Evolutionary conservation across 2,113 vertebrate species (phyloP), one percentile per base, ranked within the genome.

Genomic region (Psittacula cyanocephala): DNA sequence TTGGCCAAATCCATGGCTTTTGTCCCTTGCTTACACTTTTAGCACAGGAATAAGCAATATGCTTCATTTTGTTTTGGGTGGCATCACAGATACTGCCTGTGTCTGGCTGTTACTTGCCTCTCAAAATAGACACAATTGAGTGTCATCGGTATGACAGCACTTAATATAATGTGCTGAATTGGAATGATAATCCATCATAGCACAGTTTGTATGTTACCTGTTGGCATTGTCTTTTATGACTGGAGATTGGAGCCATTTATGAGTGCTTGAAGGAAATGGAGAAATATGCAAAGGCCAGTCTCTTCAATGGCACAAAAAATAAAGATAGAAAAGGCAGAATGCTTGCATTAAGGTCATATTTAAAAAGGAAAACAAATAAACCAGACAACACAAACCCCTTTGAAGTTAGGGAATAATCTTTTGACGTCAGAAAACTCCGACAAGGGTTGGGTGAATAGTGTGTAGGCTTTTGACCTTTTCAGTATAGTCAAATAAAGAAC

Each of bases 191-290:
- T 88, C 31, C 33, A 70, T 88, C 55, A 64, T 63, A 90, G 64
- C 59, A 70, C 13, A 24, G 49, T 59, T 96, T 96, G 60, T 94
- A 65, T 96, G 97, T 97, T 95, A 94, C 94, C 71, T 93, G 55
- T 70, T 91, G 95, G 63, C 89, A 77, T 67, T 9, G 19, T 85
- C 47, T 6, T 71, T 47, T 77, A 41, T 35, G 78, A 85, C 74
- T 93, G 57, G 57, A 33, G 13, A 59, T 59, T 35, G 33, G 33
- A 59, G 57, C 57, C 33, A 35, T 71, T 47, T 75, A 41, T 39
- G 78, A 86, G 71, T 93, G 49, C 84, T 76, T 53, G 93, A 86
- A 80, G 92, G 91, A 77, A 57, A 88, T 31, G 33, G 67, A 95
- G 94, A 85, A 60, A 90, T 78, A 81, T 35, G 50, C 52, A 79